Conservation (phyloP, 2,113 vertebrate genomes). For the Vicugna pacos region DNA sequence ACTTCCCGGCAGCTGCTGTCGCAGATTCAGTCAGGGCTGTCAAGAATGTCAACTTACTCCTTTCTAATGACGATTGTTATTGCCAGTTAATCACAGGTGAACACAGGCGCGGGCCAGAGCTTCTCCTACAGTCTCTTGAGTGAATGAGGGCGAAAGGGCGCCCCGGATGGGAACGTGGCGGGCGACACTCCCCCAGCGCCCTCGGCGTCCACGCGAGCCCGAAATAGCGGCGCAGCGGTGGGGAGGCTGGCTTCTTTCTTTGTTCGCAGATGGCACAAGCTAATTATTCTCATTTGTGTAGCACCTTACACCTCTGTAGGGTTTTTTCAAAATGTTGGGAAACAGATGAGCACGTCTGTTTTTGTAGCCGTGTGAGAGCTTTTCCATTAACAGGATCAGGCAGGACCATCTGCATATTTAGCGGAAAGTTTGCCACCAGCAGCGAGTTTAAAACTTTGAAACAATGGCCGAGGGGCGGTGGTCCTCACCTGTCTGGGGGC, state of each 20-base stretch:
- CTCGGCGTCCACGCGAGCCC: conserved; percentile 65
- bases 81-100: conserved; percentile 86
- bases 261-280: conserved; percentile 85
- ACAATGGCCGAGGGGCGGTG: conserved; percentile 70
- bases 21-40: conserved; percentile 90
- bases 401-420: conserved; percentile 91
- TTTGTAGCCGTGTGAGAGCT: conserved; percentile 88
- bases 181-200: conserved; percentile 45
- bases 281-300: conserved; percentile 86
- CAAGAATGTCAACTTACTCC: conserved; percentile 85
- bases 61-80: conserved; percentile 87
- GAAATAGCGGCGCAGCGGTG: not conserved
- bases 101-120: conserved; percentile 74
- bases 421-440: conserved; percentile 89
- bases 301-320: conserved; percentile 87
- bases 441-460: conserved; percentile 83
- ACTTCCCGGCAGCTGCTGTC: conserved; percentile 89
- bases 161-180: conserved; percentile 74
- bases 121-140: conserved; percentile 66
- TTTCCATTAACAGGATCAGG: conserved; percentile 93
- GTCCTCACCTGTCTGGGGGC: conserved; percentile 56
- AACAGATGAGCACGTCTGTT: conserved; percentile 91
- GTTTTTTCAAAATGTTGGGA: conserved; percentile 84
- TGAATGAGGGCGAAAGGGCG: conserved; percentile 78
- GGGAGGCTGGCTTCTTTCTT: not conserved